Evolutionary conservation across 2,113 vertebrate genomes (phyloP), one percentile per base, ranked within the genome.

Genomic region (Mirounga angustirostris): DNA sequence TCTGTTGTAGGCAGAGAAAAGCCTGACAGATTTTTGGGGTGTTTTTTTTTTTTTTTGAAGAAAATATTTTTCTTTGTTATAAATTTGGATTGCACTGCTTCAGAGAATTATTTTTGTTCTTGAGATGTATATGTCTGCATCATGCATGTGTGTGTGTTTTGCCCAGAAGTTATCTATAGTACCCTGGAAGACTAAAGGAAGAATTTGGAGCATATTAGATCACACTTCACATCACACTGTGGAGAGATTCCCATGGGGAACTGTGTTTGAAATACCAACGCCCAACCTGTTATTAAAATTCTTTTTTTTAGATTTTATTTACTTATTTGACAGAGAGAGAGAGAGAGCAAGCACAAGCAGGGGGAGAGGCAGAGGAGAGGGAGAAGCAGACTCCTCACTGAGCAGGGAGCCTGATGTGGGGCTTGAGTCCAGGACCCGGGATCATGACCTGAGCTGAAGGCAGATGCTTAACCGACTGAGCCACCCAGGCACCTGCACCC

Each of bases 51-150:
- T 67, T 24, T 87, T 90, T 82, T 96, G 92, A 88, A 74, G 73
- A 91, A 82, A 90, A 30, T 67, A 26, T 79, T 94, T 96, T 93
- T 91, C 33, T 90, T 81, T 87, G 59, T 86, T 93, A 50, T 61
- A 74, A 30, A 81, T 89, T 91, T 97, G 90, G 59, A 85, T 4
- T 56, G 7, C n/a, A 30, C 19, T 81, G 18, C 52, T 88, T 92
- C 14, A 22, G 80, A 71, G 69, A 92, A 83, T 22, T 95, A 56
- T 79, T 97, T 93, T 83, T 92, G 50, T 61, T 96, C 43, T 83
- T 73, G 30, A 30, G 67, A 59, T 95, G 26, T 61, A 2, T 12
- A n/a, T 67, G 28, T n/a, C 54, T 89, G 56, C 33, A 22, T 54
- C 40, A 40, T 36, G 30, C 24, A n/a, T 69, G 12, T 91, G 4